Conservation (phyloP, 2,888 invertebrate species). For the Orthosia gracilis region DNA sequence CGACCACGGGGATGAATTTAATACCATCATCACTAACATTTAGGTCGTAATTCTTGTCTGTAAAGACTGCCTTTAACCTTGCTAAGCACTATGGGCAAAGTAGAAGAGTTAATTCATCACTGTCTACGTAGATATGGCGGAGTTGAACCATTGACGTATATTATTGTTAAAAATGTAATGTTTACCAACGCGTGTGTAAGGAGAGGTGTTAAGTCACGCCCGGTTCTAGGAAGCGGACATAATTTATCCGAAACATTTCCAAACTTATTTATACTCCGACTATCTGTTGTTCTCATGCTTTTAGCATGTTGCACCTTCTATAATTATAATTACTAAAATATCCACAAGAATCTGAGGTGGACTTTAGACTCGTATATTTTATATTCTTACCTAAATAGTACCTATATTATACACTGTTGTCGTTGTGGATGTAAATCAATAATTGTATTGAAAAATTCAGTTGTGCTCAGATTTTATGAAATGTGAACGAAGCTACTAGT, state of each 20-base stretch:
- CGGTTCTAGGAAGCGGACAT: constrained; percentile 66
- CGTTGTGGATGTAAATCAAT: neutral
- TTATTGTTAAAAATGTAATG: constrained; percentile 62
- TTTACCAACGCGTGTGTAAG: constrained; percentile 60
- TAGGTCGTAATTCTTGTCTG: constrained; percentile 15
- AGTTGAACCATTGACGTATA: constrained; percentile 48
- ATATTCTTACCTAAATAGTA: neutral
- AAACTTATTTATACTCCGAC: constrained; percentile 44
- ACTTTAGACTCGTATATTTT: constrained; percentile 10
- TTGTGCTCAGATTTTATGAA: neutral
- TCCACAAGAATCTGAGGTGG: constrained; percentile 4
- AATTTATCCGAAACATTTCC: constrained; percentile 53
- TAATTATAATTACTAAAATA: constrained; percentile 39
- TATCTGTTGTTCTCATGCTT: constrained; percentile 45
- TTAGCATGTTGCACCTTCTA: constrained; percentile 43
- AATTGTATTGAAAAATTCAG: neutral
- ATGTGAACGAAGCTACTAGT: neutral
- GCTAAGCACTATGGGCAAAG: neutral
- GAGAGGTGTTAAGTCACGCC: constrained; percentile 62
- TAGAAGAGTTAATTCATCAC: constrained; percentile 50
- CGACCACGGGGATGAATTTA: constrained; percentile 1
- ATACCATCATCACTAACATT: constrained; percentile 3
- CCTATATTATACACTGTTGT: neutral
- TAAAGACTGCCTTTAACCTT: constrained; percentile 17
- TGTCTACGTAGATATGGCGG: constrained; percentile 43